These are phyloP conservation scores for Melieria crassipennis DNA, from an alignment of 2,888 invertebrate species.

Conservation along the genomic window DNA sequence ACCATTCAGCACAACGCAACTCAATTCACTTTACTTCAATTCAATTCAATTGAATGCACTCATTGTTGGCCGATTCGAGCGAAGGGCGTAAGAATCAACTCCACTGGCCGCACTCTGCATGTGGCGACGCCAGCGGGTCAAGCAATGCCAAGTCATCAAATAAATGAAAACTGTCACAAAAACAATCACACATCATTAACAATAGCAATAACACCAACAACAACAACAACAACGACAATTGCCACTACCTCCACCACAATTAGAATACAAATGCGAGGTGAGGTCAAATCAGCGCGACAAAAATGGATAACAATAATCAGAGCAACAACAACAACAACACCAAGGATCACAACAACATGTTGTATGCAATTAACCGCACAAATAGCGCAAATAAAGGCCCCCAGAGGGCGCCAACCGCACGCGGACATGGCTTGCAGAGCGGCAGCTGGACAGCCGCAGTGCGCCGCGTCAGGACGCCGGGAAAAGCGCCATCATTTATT, in stretches of 20 bases:
- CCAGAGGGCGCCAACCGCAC: not conserved
- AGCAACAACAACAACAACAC: not conserved
- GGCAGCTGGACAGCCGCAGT: not conserved
- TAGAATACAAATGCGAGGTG: not conserved
- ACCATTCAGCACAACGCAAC: no score
- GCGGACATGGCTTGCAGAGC: not conserved
- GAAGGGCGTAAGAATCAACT: no score
- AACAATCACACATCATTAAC: conserved; percentile 39
- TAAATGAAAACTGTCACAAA: conserved; percentile 36
- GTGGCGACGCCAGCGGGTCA: no score
- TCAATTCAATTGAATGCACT: no score
- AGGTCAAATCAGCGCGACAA: not conserved
- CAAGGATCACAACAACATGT: conserved; percentile 1
- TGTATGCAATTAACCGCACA: no score
- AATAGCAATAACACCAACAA: conserved; percentile 4
- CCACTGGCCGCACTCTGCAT: no score
- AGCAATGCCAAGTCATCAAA: conserved; percentile 11
- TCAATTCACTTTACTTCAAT: no score
- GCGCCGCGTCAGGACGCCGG: not conserved
- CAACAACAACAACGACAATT: not conserved
- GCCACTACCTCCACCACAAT: no score
- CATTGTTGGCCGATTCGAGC: no score
- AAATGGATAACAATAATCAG: not conserved
- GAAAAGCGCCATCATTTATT: conserved; percentile 31
- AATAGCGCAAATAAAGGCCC: not conserved